A percentile compares a stretch with the other conserved stretches of the same genome.
These are phyloP conservation scores for Pseudococcus viburni DNA, from an alignment of 2,888 invertebrate genomes.

Conservation along the genomic window DNA sequence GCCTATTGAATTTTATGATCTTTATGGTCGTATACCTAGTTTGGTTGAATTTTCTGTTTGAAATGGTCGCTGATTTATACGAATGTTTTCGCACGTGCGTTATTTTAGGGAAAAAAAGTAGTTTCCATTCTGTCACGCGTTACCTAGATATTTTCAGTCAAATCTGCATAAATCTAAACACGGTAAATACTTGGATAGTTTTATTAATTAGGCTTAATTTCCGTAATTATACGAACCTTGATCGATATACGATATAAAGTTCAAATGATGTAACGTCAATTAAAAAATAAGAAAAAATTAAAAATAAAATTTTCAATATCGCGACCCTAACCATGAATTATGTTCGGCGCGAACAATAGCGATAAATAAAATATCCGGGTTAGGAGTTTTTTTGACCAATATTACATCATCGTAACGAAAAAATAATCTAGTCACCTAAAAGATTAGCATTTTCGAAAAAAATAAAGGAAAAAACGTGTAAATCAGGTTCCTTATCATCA, in stretches of 20 bases:
- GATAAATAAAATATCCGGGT: conserved; percentile 46
- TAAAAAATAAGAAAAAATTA: not conserved
- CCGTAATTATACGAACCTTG: not conserved
- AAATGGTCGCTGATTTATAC: conserved; percentile 17
- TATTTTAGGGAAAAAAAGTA: not conserved
- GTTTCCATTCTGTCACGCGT: not conserved
- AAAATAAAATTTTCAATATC: conserved; percentile 10
- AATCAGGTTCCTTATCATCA: conserved; percentile 38
- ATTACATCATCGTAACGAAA: conserved; percentile 41
- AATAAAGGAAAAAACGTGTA: conserved; percentile 40
- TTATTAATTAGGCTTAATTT: conserved; percentile 19
- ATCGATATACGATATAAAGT: not conserved
- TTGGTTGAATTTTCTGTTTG: not conserved
- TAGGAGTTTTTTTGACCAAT: conserved; percentile 13
- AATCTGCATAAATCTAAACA: not conserved
- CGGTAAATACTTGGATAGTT: conserved; percentile 19
- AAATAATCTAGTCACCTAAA: conserved; percentile 11
- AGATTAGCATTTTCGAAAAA: conserved; percentile 32
- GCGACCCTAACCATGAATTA: conserved; percentile 31
- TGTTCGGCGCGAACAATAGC: not conserved
- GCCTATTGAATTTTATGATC: not conserved
- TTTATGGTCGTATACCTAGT: not conserved
- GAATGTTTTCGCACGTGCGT: conserved; percentile 12
- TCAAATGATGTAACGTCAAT: not conserved
- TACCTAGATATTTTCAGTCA: not conserved